Evolutionary conservation across 2,113 vertebrate species (phyloP).

Genomic region (Caranx ignobilis): DNA sequence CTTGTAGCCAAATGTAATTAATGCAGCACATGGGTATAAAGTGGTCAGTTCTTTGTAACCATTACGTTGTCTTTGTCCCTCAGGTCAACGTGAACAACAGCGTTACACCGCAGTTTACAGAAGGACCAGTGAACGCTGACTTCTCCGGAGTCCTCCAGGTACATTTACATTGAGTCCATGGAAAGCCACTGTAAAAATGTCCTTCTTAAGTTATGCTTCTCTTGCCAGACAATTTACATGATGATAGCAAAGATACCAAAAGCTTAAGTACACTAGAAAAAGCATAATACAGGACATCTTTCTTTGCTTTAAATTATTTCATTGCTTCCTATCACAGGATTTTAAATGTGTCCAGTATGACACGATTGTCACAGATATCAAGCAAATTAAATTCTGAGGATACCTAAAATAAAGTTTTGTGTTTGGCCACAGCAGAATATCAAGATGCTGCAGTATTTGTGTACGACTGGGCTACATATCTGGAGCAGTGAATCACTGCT

Average conservation of each 20-base stretch:
- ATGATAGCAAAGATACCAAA: not conserved
- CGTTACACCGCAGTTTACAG: slow-evolving; percentile 89
- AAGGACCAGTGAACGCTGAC: slow-evolving; percentile 89
- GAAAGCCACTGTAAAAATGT: not conserved
- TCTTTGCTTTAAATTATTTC: not conserved
- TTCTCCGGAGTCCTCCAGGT: slow-evolving; percentile 93
- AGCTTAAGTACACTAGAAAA: not conserved
- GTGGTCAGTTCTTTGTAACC: slow-evolving; percentile 8
- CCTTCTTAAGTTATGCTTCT: not conserved
- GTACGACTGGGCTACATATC: not conserved
- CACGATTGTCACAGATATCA: not conserved
- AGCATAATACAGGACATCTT: not conserved
- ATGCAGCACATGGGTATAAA: not conserved
- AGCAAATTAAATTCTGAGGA: not conserved
- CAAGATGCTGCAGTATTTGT: not conserved
- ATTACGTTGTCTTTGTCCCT: slow-evolving; percentile 33
- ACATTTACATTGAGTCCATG: slow-evolving; percentile 43
- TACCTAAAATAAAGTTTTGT: not conserved
- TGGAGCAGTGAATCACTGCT: not conserved
- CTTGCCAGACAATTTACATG: not conserved
- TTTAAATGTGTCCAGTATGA: not conserved
- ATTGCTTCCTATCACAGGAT: not conserved
- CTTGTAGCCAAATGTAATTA: not conserved
- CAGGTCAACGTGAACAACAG: slow-evolving; percentile 90
- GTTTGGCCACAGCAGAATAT: not conserved